Conservation (phyloP, 2,797 vertebrate genomes). For the Yasuhikotakia modesta region DNA sequence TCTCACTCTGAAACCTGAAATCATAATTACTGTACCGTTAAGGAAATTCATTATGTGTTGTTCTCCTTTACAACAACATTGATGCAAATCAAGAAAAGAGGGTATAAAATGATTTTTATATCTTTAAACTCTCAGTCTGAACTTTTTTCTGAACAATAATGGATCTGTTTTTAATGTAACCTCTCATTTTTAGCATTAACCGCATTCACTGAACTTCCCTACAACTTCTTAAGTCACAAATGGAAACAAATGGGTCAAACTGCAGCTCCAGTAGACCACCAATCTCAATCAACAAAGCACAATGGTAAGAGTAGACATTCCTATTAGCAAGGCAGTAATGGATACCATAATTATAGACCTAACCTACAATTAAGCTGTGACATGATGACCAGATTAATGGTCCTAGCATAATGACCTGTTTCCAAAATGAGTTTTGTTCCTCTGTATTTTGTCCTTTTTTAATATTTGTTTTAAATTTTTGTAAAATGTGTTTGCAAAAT, state of each 20-base stretch:
- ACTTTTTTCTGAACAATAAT: background rate
- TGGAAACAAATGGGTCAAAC: conserved; percentile 28
- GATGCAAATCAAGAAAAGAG: background rate
- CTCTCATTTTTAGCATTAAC: background rate
- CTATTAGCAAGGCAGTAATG: conserved; percentile 36
- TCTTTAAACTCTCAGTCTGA: conserved; percentile 21
- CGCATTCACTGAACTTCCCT: background rate
- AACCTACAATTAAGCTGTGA: conserved; percentile 37
- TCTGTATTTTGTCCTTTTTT: background rate
- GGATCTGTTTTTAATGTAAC: background rate
- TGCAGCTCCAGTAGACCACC: conserved; percentile 27
- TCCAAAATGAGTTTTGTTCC: too few relatives aligned
- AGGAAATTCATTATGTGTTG: background rate
- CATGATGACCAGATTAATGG: conserved; percentile 37
- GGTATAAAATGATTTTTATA: background rate
- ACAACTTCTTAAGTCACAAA: conserved; percentile 13
- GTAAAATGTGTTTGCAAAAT: too few relatives aligned
- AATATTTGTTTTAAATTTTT: background rate
- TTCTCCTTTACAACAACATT: background rate
- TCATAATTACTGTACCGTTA: background rate
- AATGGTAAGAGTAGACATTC: conserved; percentile 40
- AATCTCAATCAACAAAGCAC: conserved; percentile 43
- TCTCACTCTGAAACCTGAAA: background rate
- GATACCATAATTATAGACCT: conserved; percentile 46
- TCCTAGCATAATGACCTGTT: conserved; percentile 4